Evolutionary conservation across 1,140 invertebrate genomes (phyloP), one percentile per base, ranked within the genome.

Genomic region (Drosophila prosaltans): DNA sequence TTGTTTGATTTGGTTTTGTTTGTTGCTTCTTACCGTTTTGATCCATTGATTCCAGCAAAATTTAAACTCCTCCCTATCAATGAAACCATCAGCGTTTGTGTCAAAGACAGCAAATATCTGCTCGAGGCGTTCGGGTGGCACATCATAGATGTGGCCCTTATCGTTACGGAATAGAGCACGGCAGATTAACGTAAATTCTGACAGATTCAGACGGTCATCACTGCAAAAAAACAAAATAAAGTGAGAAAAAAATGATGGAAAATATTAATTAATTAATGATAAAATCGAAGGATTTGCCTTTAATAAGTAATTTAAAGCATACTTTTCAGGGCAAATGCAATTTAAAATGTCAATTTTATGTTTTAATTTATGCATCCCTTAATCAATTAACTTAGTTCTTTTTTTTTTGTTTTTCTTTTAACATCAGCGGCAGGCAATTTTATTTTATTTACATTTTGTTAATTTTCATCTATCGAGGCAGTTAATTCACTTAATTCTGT

Each of bases 31-130:
- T 89, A 96, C 95, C 78, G 95, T 95, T 95, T 97, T 97, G 71
- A 97, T 97, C 96, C 96, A 97, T 81, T 95, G 95, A 92, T 96
- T 96, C 96, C 96, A 97, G 81, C 95, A 96, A 89, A 95, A 95
- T 41, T 93, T 93, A 91, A 98, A 98, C 92, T 98, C 97, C 78
- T 97, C 95, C 63, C 94, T 94, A 90, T 97, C 96, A 43, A 98
- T 95, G 80, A 94, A 95, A 2, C 96, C 96, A 93, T 98, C 97
- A 69, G 83, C 92, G 76, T 97, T 96, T 63, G 93, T 94, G 92
- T 97, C 96, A 81, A 97, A 97, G 40, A 97, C 95, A 58, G 94
- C 93, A 92, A 97, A 97, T 74, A 97, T 95, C 68, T 97, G 95
- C 30, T 94, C 93, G n/a, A 97, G 93, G 78, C 95, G 94, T 32